phyloP scores from a whole-genome alignment of 2,888 invertebrate species.

The Mactromeris polynyma region DNA sequence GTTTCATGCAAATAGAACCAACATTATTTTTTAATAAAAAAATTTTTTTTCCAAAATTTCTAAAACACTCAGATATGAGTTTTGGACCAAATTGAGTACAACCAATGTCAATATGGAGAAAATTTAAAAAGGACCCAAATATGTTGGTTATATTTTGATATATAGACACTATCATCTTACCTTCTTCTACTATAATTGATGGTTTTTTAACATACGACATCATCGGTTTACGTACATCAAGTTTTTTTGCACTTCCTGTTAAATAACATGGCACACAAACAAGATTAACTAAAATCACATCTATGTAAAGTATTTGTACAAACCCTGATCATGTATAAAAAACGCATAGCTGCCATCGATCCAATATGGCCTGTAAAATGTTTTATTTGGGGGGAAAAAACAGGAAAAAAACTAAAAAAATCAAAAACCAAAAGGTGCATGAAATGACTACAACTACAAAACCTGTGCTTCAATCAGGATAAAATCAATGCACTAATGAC shows the following conservation, averaged over 20 bases:
- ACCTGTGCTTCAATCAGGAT: background rate
- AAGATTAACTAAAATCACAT: constrained; percentile 35
- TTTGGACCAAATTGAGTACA: too few species aligned
- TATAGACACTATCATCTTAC: constrained; percentile 68
- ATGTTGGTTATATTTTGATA: constrained; percentile 27
- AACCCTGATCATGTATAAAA: constrained; percentile 26
- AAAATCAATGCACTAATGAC: background rate
- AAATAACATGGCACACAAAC: constrained; percentile 46
- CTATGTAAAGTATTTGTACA: constrained; percentile 37
- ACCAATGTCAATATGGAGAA: too few species aligned
- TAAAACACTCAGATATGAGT: too few species aligned
- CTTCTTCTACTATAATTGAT: constrained; percentile 81
- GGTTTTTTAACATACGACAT: constrained; percentile 77
- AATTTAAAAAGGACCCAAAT: background rate
- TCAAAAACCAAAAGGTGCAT: background rate
- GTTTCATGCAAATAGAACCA: constrained; percentile 33
- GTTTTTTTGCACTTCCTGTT: constrained; percentile 63
- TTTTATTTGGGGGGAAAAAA: background rate
- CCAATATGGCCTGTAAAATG: background rate
- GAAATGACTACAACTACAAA: background rate
- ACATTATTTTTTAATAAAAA: background rate
- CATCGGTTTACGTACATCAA: constrained; percentile 75
- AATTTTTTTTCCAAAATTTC: too few species aligned
- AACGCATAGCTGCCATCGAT: background rate
- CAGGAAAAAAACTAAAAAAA: background rate